Percentiles rank a stretch among this genome's conserved stretches.
Evolutionary conservation across 2,888 invertebrate genomes (phyloP).

Genomic region (Hydrotaea cyrtoneurina): DNA sequence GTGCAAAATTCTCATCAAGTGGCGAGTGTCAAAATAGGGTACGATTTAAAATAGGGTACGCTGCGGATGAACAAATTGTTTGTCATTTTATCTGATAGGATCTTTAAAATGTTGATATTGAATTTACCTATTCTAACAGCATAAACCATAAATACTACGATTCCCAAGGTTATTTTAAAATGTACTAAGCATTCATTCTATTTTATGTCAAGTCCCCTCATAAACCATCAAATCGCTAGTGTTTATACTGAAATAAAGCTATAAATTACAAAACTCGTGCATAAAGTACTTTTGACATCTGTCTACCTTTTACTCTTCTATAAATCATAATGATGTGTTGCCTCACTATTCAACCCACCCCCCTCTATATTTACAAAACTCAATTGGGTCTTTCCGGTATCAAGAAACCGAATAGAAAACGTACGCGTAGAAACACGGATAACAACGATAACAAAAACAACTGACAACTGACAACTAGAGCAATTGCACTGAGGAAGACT

Average conservation of each 20-base stretch:
- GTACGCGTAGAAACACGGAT: conserved; percentile 5
- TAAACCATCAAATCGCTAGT: background rate
- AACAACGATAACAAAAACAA: conserved; percentile 11
- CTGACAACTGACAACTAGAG: conserved; percentile 58
- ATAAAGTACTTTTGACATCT: conserved; percentile 14
- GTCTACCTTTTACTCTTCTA: background rate
- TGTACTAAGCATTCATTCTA: background rate
- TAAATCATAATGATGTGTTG: conserved; percentile 23
- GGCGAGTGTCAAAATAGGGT: too few species aligned
- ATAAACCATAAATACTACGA: background rate
- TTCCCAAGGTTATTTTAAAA: background rate
- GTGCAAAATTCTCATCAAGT: too few species aligned
- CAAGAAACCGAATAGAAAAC: conserved; percentile 32
- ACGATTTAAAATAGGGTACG: too few species aligned
- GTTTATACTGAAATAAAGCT: conserved; percentile 4
- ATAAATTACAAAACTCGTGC: conserved; percentile 8
- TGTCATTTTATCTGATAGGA: too few species aligned
- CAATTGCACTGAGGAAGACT: conserved; percentile 51
- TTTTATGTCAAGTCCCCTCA: background rate
- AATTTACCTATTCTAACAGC: too few species aligned
- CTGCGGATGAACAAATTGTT: too few species aligned
- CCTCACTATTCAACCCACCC: background rate
- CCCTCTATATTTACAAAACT: conserved; percentile 25
- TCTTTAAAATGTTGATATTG: too few species aligned
- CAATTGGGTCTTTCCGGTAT: conserved; percentile 66